These are phyloP conservation scores for Carassius carassius DNA, from an alignment of 2,113 vertebrate species.

Conservation along the genomic window DNA sequence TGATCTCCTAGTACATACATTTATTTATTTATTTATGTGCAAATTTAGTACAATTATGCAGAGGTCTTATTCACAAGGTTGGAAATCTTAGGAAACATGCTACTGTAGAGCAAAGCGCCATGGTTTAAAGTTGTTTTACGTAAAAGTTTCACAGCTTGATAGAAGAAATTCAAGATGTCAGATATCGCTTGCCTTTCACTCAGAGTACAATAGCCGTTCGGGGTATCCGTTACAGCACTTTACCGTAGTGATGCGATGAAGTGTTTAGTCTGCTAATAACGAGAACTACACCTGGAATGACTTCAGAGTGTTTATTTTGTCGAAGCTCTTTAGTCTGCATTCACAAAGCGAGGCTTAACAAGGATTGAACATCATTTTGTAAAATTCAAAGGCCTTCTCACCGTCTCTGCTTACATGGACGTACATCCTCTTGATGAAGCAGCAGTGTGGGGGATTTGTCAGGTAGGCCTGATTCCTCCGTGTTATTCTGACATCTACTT, in stretches of 20 bases:
- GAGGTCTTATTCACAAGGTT: too few relatives aligned
- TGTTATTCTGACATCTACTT: slow-evolving; percentile 32
- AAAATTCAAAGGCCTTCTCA: background rate
- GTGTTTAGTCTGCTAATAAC: background rate
- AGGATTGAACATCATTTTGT: background rate
- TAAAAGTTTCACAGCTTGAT: background rate
- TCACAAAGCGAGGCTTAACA: slow-evolving; percentile 12
- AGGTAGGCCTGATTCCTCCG: slow-evolving; percentile 16
- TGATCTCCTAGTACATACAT: too few relatives aligned
- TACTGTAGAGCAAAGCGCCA: background rate
- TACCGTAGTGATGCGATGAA: background rate
- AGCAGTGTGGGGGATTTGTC: slow-evolving; percentile 32
- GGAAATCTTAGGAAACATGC: too few relatives aligned
- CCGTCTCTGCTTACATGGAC: background rate
- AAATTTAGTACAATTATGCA: background rate
- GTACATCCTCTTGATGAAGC: slow-evolving; percentile 18
- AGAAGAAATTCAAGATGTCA: background rate
- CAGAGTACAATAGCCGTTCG: background rate
- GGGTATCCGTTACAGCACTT: background rate
- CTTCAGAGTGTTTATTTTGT: background rate
- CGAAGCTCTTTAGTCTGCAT: background rate
- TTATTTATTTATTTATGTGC: background rate
- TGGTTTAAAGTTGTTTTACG: background rate
- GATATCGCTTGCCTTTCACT: background rate
- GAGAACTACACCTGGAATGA: slow-evolving; percentile 5